phyloP scores from a whole-genome alignment of 2,888 invertebrate genomes.

The Hipparchia semele region DNA sequence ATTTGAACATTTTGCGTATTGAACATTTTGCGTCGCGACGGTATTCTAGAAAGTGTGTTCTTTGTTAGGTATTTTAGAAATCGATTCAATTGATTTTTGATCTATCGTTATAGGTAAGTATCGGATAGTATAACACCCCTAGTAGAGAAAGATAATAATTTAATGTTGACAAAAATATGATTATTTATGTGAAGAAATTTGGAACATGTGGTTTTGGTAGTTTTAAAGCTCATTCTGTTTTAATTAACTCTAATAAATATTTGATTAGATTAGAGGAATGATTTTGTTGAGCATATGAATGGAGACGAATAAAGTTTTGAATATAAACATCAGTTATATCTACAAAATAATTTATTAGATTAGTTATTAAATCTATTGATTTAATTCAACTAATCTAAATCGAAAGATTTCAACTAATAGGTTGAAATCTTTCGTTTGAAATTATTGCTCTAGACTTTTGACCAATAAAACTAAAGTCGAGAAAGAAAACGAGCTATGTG shows the following conservation, averaged over 20 bases:
- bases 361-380: not conserved
- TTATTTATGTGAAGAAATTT: conserved; percentile 18
- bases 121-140: not conserved
- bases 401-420: no score
- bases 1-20: no score
- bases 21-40: no score
- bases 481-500: no score
- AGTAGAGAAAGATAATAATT: conserved; percentile 3
- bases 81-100: not conserved
- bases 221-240: conserved; percentile 6
- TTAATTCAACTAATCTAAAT: no score
- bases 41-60: no score
- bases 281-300: conserved; percentile 5
- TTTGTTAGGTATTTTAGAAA: no score
- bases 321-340: not conserved
- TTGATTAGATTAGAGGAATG: conserved; percentile 6
- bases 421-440: no score
- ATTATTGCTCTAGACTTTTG: no score
- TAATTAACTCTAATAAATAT: conserved; percentile 23
- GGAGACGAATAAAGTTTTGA: not conserved
- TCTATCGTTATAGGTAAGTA: not conserved
- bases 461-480: no score
- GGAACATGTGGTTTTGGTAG: conserved; percentile 14
- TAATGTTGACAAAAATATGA: conserved; percentile 26
- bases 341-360: not conserved